A percentile compares a stretch with the other conserved stretches of the same genome.
These are phyloP conservation scores for Tichodroma muraria DNA, from an alignment of 2,113 vertebrate species.

Conservation along the genomic window DNA sequence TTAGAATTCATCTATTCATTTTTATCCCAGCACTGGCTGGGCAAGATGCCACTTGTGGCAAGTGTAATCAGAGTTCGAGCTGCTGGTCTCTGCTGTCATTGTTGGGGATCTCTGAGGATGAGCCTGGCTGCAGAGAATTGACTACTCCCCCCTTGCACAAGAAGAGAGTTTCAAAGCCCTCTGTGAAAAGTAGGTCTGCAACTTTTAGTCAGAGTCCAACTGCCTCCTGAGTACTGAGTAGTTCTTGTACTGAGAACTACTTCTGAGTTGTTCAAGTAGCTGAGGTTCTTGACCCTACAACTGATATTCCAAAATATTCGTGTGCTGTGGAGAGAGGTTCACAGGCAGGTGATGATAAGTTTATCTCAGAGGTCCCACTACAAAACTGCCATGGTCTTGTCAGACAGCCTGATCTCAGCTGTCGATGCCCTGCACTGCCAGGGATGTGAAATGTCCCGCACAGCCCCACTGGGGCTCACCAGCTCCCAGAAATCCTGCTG, in stretches of 20 bases:
- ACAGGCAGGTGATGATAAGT: neutral
- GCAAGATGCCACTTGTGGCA: neutral
- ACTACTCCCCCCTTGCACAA: neutral
- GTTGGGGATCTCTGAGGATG: neutral
- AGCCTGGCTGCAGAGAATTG: neutral
- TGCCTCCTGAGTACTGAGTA: neutral
- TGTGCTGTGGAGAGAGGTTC: neutral
- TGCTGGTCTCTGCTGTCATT: neutral
- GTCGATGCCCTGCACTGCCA: neutral
- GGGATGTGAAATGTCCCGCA: neutral
- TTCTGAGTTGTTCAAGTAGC: no score
- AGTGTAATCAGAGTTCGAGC: neutral
- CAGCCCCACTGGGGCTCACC: neutral
- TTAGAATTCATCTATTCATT: neutral
- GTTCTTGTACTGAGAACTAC: no score
- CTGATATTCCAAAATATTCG: rapidly evolving
- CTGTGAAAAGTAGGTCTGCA: neutral
- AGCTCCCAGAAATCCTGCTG: neutral
- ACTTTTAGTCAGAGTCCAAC: neutral
- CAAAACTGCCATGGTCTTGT: neutral
- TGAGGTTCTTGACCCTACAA: neutral
- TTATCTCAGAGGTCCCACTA: neutral
- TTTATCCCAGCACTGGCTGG: neutral
- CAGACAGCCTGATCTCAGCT: neutral
- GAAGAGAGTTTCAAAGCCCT: neutral